phyloP scores from a whole-genome alignment of 1,140 invertebrate genomes.

The silkworm (Bombyx mori) region ASM3026992v2 NC_085130.1:16414001-16414500 shows the following conservation, averaged over 20 bases:
- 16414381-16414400: slow-evolving; percentile 21
- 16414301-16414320: slow-evolving; percentile 43
- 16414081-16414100: too few relatives aligned
- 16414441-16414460: slow-evolving; percentile 33
- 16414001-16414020: too few relatives aligned
- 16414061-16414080: too few relatives aligned
- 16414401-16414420: slow-evolving; percentile 20
- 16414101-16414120: too few relatives aligned
- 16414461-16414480: slow-evolving; percentile 22
- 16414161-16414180: slow-evolving; percentile 26
- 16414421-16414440: slow-evolving; percentile 25
- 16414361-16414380: slow-evolving; percentile 30
- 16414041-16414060: too few relatives aligned
- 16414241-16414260: slow-evolving; percentile 41
- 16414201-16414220: slow-evolving; percentile 40
- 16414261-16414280: slow-evolving; percentile 39
- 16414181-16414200: slow-evolving; percentile 34
- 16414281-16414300: slow-evolving; percentile 28
- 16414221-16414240: slow-evolving; percentile 48
- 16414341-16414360: slow-evolving; percentile 58
- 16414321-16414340: slow-evolving; percentile 52
- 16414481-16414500: slow-evolving; percentile 16
- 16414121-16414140: neutral
- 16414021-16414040: too few relatives aligned
- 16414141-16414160: neutral